Base-by-base conservation (phyloP, 2,113 vertebrate genomes). In the Electrona antarctica region DNA sequence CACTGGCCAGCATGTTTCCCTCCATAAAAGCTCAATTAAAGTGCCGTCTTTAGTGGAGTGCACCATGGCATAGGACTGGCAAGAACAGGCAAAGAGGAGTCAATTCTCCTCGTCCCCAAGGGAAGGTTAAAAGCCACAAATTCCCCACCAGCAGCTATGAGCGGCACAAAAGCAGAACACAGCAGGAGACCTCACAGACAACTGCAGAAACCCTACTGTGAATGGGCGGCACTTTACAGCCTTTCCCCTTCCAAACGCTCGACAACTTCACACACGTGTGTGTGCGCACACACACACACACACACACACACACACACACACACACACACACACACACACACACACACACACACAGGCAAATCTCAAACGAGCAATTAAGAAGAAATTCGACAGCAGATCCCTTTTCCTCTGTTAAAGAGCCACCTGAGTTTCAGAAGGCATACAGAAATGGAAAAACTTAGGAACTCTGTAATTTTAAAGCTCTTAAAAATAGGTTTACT, bases 101-200 rank as follows among this genome's bases (percentile, higher is more conserved):
- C 64, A 66, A 21, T 72, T 73, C 74, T 79, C 69, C 69, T 56
- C 64, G 54, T 61, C 79, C 83, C 74, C 79, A 28, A 28, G n/a
- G 62, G 55, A 76, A 89, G 90, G 89, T 92, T 91, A 93, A 92
- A 93, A 92, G 85, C 69, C 87, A 89, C 78, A 89, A 88, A 91
- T 83, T 92, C 85, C 85, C 88, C 85, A 88, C 83, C 77, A 80
- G 88, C 86, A 73, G 78, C 83, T 85, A 67, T 68, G 74, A 86
- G 81, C 85, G 41, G 72, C 82, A 92, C 79, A 92, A 89, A 92
- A 82, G 81, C 87, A 67, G 75, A 62, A 51, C 78, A 60, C 89
- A 76, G 89, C 84, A 54, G 85, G 92, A 77, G 75, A 59, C 48
- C 28, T 13, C 46, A 67, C 73, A 77, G 68, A 79, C 76, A 73